Base-by-base conservation (phyloP, 2,888 invertebrate genomes). In the Sinotaia quadrata region DNA sequence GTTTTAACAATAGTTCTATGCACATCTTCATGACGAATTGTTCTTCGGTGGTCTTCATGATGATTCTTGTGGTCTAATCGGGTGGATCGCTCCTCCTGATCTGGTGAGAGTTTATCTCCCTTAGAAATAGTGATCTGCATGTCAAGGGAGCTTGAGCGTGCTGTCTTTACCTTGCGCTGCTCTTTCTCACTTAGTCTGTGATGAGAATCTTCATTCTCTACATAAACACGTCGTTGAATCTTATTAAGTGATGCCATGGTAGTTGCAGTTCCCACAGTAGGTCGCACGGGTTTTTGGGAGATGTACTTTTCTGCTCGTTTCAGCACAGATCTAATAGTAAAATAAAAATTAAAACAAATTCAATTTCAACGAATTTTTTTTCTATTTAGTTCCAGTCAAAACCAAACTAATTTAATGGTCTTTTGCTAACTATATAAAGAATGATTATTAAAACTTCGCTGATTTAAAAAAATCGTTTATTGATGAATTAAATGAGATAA, bases 301-400 rank as follows among this genome's bases (percentile, higher is more conserved):
- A 96, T 94, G 0, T 94, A 95, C 86, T 96, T 95, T 89, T 96
- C 96, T 1, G 96, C 96, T 76, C 95, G 91, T 85, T 96, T 95
- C 60, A 96, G 90, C 4, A 96, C 95, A 88, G 85, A 83, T 62
- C 85, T 86, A 74, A 44, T 44, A 44, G 58, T 18, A 18, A 47
- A 61, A 47, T 31, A 52, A n/a, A 12, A 37, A 44, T 37, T 60
- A 10, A 41, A 41, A 41, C 15, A 2, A 41, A 41, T 18, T 41
- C 2, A 41, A 15, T 41, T 18, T 41, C 41, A 41, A 12, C 18
- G 10, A 41, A 12, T 18, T 18, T 41, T 41, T 41, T 18, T 41
- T 41, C 18, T 41, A 10, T 41, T 41, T 41, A 12, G 10, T 41
- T 41, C 10, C 41, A 12, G 41, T 18, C 10, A 41, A 41, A 15